Evolutionary conservation across 2,797 vertebrate species (phyloP).

Genomic region (Lerista edwardsae): DNA sequence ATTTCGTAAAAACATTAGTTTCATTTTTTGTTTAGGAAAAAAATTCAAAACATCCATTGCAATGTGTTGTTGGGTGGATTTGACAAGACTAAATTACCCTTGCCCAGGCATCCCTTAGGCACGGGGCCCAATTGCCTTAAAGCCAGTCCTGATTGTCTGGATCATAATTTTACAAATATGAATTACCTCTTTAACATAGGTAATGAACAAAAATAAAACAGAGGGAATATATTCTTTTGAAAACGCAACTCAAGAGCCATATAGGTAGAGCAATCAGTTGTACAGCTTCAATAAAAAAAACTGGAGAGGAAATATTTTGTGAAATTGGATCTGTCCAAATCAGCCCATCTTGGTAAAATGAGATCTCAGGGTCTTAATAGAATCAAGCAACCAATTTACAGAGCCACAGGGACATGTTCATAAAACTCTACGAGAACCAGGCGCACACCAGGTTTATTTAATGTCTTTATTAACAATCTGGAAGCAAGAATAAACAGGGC

Average conservation of each 20-base stretch:
- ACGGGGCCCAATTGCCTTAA: too few species aligned
- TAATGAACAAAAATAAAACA: too few species aligned
- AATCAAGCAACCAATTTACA: slow-evolving; percentile 67
- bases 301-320: slow-evolving; percentile 43
- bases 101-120: too few species aligned
- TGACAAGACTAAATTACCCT: too few species aligned
- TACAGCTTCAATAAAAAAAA: background rate
- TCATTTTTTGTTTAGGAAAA: too few species aligned
- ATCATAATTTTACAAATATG: background rate
- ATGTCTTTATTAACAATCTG: slow-evolving; percentile 74
- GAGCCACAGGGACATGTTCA: slow-evolving; percentile 57
- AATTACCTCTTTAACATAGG: background rate
- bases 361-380: slow-evolving; percentile 59
- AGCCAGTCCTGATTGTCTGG: background rate
- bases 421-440: slow-evolving; percentile 55
- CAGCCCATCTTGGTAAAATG: slow-evolving; percentile 43
- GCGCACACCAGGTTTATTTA: slow-evolving; percentile 63
- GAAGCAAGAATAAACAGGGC: slow-evolving; percentile 62
- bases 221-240: too few species aligned
- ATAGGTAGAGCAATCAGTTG: background rate
- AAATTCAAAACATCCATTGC: too few species aligned
- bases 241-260: background rate
- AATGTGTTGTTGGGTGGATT: too few species aligned
- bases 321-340: slow-evolving; percentile 57
- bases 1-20: too few species aligned